Base-by-base conservation (phyloP, 2,113 vertebrate species). In the Corydoras maculifer region DNA sequence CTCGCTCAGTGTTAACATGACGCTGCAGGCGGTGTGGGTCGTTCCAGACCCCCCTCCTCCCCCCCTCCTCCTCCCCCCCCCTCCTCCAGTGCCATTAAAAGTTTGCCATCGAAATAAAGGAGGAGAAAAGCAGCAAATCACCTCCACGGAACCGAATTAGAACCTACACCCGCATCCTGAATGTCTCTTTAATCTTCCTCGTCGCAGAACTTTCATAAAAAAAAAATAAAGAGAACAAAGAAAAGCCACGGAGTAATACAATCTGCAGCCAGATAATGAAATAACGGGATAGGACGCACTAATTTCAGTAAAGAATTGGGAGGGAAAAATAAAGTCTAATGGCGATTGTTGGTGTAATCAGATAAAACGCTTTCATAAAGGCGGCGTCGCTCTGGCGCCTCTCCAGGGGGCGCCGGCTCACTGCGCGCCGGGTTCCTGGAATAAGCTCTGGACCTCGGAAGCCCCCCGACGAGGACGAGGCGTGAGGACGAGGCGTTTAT, bases 111-210 rank as follows among this genome's bases (percentile, higher is more conserved):
- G n/a, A 18, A 58, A 60, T 30, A 77, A 66, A 64, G 55, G 72
- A 51, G 67, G n/a, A 29, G 35, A 48, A 35, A 74, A 57, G 43
- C 69, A 78, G 75, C 43, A 15, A 82, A 81, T 54, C 70, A 53
- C 29, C 43, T 35, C 10, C n/a, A 53, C 58, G 64, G 64, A 69
- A 73, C 72, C 63, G 70, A 72, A 72, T 77, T 75, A 76, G 30
- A 69, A 77, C 77, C 72, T 71, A 65, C 73, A 72, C 35, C 64
- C 18, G 66, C 59, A 61, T 58, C 15, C n/a, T 57, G 35, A 75
- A 31, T 76, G 65, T 30, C 32, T 58, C 74, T 77, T 78, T 69
- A 66, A 72, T 75, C 71, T 74, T 64, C 71, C 69, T 63, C 68
- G 62, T 74, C 70, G 68, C 64, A 70, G 71, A 53, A 70, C 68